phyloP scores from a whole-genome alignment of 1,140 invertebrate species.

The Caenorhabditis elegans region DNA sequence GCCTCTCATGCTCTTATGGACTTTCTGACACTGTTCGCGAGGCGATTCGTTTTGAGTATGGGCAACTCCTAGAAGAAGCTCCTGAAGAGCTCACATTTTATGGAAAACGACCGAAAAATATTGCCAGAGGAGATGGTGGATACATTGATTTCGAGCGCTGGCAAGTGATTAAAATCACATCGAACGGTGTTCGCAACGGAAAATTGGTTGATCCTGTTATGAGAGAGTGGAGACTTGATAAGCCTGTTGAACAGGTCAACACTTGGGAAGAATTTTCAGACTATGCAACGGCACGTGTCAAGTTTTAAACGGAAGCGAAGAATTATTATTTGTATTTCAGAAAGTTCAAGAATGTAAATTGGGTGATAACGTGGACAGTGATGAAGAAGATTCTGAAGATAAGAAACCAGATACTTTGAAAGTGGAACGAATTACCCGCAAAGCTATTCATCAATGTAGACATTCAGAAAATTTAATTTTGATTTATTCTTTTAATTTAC shows the following conservation, averaged over 20 bases:
- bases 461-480: background rate
- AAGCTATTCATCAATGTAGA: background rate
- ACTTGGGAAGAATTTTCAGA: background rate
- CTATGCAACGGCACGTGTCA: background rate
- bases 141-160: slow-evolving; percentile 17
- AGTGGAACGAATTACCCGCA: background rate
- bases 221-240: slow-evolving; percentile 6
- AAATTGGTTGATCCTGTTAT: slow-evolving; percentile 34
- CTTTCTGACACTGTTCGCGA: background rate
- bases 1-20: background rate
- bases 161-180: slow-evolving; percentile 30
- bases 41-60: background rate
- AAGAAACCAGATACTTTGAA: background rate
- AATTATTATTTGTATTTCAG: background rate
- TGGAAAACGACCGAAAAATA: background rate
- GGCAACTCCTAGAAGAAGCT: background rate
- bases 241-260: background rate
- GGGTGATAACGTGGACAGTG: background rate
- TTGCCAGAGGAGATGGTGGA: background rate
- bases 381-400: background rate
- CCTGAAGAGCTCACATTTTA: background rate
- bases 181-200: slow-evolving; percentile 17
- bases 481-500: no score
- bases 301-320: no score
- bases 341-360: slow-evolving; percentile 24